Base-by-base conservation (phyloP, 2,888 invertebrate genomes). In the Uloborus plumipes region DNA sequence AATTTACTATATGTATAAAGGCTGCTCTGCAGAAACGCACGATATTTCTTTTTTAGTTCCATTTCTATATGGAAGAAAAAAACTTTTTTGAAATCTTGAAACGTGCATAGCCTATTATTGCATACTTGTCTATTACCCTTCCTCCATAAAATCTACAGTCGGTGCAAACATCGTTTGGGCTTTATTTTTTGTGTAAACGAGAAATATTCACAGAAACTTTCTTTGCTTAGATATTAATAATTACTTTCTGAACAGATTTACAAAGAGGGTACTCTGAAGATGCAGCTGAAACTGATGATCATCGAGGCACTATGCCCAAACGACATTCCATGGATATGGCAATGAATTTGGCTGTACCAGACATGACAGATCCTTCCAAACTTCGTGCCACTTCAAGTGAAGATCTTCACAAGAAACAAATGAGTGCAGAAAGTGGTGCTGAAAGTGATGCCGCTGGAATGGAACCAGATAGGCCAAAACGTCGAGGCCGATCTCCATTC, bases 401-500 rank as follows among this genome's bases (percentile, higher is more conserved):
- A 22, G 85, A 86, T n/a, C 55, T 86, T 0, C 80, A 86, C 50
- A 75, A 71, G 66, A 75, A 84, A 51, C n/a, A n/a, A 9, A 49
- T 49, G 49, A 78, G 72, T 14, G 47, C 74, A 13, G 80, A 80
- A 50, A 84, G 83, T 39, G 73, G 79, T 2, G 71, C 76, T 0
- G 73, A 73, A 20, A 78, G 75, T 16, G 84, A 79, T n/a, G 59
- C 88, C 88, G 69, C 84, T 26, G 93, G 58, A 91, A 93, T 70
- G 59, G 84, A 80, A 39, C 78, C 75, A 14, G 85, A 85, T 26
- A 59, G 80, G 20, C 84, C 86, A 86, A 93, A 94, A 89, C 93
- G 93, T 88, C 91, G 97, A 14, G 96, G 96, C 72, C 92, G 96
- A 85, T 97, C 97, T 55, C 97, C 98, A 20, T 98, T 98, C 89